A percentile compares a stretch with the other conserved stretches of the same genome.
Conservation (phyloP, 2,888 invertebrate genomes). For the Lysandra coridon region DNA sequence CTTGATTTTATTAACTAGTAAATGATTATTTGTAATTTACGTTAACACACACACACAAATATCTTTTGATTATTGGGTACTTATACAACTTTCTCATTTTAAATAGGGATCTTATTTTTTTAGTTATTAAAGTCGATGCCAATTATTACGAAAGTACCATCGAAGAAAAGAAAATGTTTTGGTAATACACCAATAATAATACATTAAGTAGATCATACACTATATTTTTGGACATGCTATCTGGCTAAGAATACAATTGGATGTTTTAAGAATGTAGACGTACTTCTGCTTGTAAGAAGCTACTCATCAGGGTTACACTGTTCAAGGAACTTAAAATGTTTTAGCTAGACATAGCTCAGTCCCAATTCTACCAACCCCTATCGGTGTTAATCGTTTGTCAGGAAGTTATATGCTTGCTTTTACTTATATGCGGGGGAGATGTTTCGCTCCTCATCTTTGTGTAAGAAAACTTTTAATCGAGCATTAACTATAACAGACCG, state of each 20-base stretch:
- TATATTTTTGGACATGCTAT: not conserved
- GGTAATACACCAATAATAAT: not conserved
- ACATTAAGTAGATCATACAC: not conserved
- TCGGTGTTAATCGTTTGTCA: not conserved
- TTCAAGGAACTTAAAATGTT: not conserved
- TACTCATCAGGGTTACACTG: not conserved
- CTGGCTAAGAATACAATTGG: not conserved
- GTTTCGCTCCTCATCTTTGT: not conserved
- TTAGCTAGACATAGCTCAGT: not conserved
- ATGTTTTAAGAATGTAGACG: not conserved
- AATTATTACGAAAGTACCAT: no score
- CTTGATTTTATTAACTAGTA: no score
- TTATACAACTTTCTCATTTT: no score
- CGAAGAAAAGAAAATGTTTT: no score
- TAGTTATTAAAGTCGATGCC: no score
- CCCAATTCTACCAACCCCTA: not conserved
- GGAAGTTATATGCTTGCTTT: not conserved
- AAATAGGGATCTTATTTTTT: no score
- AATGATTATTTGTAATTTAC: not conserved
- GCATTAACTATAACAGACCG: not conserved
- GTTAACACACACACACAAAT: no score
- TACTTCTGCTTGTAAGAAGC: not conserved
- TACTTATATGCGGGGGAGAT: not conserved
- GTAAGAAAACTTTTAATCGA: not conserved
- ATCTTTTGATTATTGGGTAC: no score